Conservation (phyloP, 1,140 invertebrate genomes). For the Lethocerus indicus region DNA sequence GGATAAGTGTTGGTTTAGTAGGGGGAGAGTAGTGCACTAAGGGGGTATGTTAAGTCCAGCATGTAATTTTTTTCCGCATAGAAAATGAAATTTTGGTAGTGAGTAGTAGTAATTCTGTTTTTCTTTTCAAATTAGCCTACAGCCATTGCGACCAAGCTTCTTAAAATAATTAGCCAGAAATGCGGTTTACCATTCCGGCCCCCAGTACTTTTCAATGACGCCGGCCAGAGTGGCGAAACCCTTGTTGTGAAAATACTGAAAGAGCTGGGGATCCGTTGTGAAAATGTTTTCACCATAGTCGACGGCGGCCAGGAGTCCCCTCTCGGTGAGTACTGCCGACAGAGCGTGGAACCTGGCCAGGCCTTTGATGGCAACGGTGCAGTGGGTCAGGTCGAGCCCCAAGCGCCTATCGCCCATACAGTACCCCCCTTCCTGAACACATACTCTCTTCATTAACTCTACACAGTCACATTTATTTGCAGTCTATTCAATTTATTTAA, state of each 20-base stretch:
- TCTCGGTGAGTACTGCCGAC: not conserved
- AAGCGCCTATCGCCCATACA: not conserved
- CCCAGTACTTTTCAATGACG: not conserved
- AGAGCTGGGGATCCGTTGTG: not conserved
- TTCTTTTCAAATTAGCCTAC: no score
- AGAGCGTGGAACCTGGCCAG: conserved; percentile 1
- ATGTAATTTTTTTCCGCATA: no score
- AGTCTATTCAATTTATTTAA: no score
- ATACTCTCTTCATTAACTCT: not conserved
- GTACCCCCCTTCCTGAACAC: not conserved
- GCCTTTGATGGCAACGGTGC: not conserved
- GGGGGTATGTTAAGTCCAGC: no score
- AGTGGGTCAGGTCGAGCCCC: not conserved
- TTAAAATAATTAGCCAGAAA: no score
- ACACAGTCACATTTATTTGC: no score
- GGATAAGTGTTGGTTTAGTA: no score
- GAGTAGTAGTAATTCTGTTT: no score
- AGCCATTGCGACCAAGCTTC: no score
- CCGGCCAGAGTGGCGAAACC: not conserved
- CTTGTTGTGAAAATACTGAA: not conserved
- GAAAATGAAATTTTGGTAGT: no score
- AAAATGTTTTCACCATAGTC: not conserved
- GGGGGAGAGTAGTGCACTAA: no score
- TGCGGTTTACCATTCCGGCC: no score
- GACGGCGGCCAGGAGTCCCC: not conserved